Base-by-base conservation (phyloP, 2,113 vertebrate genomes). In the Cheilinus undulatus region DNA sequence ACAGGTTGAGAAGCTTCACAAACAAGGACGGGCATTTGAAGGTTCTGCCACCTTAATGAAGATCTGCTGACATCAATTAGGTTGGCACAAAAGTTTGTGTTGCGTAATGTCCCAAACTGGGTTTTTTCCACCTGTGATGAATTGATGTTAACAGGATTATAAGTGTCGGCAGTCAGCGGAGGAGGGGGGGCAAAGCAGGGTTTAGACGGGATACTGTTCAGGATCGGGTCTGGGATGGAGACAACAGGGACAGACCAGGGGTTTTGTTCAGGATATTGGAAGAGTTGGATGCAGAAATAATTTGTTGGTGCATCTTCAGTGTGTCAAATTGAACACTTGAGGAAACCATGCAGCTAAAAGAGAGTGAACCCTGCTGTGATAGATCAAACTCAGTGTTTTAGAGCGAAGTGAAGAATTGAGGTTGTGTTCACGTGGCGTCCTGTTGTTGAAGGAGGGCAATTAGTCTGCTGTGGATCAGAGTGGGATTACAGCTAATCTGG, bases 401-500 rank as follows among this genome's bases (percentile, higher is more conserved):
- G 34, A 20, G 11, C n/a, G n/a, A n/a, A 49, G 62, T 64, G n/a
- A 70, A 62, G 22, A 69, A 30, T 23, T 26, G 50, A 68, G 27
- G 70, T 59, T 27, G 49, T 17, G 52, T 14, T 46, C 7, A 63
- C 38, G 27, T 36, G 57, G 7, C 28, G 32, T 50, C 36, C 45
- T 46, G 58, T 32, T 72, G 22, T 64, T 58, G 10, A 49, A 28
- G 63, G 77, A 84, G 80, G 73, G 64, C 73, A 86, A 83, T 88
- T 83, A 85, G 60, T 71, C 51, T 0, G 2, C 43, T 22, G 66
- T 23, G 69, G 72, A 80, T 82, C 40, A 38, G 36, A 77, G 64
- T 4, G 36, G 86, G 83, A 91, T 93, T 90, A 91, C 24, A 38
- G 79, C 22, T 90, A 87, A 92, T 90, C 88, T 74, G 74, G 8